A percentile compares a stretch with the other conserved stretches of the same genome.
These are phyloP conservation scores for Rhinogobius similis DNA, from an alignment of 2,113 vertebrate genomes.

Conservation along the genomic window DNA sequence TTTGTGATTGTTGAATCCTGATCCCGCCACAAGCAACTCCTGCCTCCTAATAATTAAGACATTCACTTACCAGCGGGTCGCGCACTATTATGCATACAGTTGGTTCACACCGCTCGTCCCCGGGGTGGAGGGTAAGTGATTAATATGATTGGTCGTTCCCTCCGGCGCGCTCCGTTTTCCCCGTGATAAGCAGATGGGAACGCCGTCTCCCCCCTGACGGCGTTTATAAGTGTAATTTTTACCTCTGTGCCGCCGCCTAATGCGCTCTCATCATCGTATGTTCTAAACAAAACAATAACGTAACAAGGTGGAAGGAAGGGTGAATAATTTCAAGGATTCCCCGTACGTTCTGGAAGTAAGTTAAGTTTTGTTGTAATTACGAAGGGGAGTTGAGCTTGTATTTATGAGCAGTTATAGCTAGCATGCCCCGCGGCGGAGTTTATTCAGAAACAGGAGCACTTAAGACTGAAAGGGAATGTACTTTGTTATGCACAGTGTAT, in stretches of 20 bases:
- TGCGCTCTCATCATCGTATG: neutral
- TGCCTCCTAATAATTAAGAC: slow-evolving; percentile 61
- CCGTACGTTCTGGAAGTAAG: neutral
- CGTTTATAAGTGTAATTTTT: slow-evolving; percentile 48
- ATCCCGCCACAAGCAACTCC: slow-evolving; percentile 25
- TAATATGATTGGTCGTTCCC: slow-evolving; percentile 70
- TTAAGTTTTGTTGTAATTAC: neutral
- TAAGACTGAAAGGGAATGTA: neutral
- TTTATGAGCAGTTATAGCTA: neutral
- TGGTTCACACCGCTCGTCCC: slow-evolving; percentile 55
- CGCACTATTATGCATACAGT: slow-evolving; percentile 58
- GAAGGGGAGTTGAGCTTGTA: neutral
- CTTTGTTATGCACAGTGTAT: neutral
- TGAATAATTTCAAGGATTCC: neutral
- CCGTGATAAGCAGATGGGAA: slow-evolving; percentile 59
- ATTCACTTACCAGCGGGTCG: slow-evolving; percentile 50
- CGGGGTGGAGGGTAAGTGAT: slow-evolving; percentile 69
- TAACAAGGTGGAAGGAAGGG: neutral
- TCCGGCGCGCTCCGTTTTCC: slow-evolving; percentile 45
- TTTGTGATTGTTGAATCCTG: slow-evolving; percentile 22
- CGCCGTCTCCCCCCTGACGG: slow-evolving; percentile 31
- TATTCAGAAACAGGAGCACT: neutral
- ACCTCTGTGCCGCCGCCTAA: slow-evolving; percentile 38
- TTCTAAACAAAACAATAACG: slow-evolving; percentile 14
- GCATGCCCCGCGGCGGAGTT: neutral